Conservation (phyloP, 2,888 invertebrate genomes). For the Leptopterna dolabrata region DNA sequence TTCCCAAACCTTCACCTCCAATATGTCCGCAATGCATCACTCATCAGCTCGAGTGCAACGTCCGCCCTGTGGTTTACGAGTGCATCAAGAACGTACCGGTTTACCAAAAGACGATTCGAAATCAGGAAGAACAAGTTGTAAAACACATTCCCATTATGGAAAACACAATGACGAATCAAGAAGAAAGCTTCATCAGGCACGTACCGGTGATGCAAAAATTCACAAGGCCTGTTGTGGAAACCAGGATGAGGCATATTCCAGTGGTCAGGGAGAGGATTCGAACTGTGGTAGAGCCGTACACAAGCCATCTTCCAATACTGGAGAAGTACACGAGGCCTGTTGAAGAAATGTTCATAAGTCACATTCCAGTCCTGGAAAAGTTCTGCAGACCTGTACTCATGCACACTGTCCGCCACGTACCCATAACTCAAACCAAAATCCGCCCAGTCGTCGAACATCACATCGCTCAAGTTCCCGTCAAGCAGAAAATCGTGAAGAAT, state of each 20-base stretch:
- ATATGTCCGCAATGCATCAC: constrained; percentile 50
- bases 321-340: constrained; percentile 51
- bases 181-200: constrained; percentile 43
- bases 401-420: constrained; percentile 46
- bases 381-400: constrained; percentile 50
- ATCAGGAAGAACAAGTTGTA: constrained; percentile 42
- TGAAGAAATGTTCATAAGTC: constrained; percentile 50
- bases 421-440: constrained; percentile 44
- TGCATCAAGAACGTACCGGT: constrained; percentile 51
- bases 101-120: constrained; percentile 44
- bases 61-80: constrained; percentile 57
- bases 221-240: constrained; percentile 54
- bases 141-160: constrained; percentile 54
- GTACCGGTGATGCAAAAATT: constrained; percentile 46
- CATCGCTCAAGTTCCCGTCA: constrained; percentile 51
- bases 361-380: constrained; percentile 52
- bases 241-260: constrained; percentile 54
- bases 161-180: constrained; percentile 2
- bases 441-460: constrained; percentile 46
- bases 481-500: constrained; percentile 45
- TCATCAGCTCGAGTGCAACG: constrained; percentile 26
- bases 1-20: background rate
- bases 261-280: constrained; percentile 46
- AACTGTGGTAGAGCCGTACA: constrained; percentile 56
- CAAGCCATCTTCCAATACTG: constrained; percentile 50